phyloP scores from a whole-genome alignment of 2,113 vertebrate genomes.

The Lepus americanus region DNA sequence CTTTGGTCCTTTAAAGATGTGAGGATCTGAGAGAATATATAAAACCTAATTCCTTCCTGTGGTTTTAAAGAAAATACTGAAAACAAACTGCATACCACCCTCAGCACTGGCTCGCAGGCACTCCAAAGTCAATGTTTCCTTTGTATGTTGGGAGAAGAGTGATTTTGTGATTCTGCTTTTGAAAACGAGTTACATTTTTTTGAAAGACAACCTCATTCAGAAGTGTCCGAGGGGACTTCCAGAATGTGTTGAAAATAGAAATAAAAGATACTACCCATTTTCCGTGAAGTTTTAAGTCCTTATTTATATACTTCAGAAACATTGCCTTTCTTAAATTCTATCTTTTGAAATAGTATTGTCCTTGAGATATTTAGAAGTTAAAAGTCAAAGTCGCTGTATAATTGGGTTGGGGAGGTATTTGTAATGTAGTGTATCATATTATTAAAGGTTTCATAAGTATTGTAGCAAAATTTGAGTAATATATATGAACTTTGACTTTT shows the following conservation, averaged over 20 bases:
- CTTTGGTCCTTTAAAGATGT: conserved; percentile 50
- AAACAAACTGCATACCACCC: neutral
- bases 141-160: neutral
- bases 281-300: too few relatives aligned
- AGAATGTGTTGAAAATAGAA: too few relatives aligned
- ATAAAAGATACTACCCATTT: too few relatives aligned
- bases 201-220: neutral
- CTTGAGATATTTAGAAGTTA: neutral
- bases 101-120: neutral
- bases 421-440: neutral
- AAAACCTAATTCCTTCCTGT: conserved; percentile 24
- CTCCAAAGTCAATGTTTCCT: conserved; percentile 15
- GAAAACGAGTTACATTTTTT: conserved; percentile 9
- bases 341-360: neutral
- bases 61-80: conserved; percentile 43
- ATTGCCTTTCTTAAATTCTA: neutral
- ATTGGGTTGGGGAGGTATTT: neutral
- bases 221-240: neutral
- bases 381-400: neutral
- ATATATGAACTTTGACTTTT: neutral
- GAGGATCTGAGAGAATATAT: conserved; percentile 31
- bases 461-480: neutral
- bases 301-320: neutral
- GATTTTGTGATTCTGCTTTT: conserved; percentile 19
- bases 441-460: neutral